These are phyloP conservation scores for Enteromius thamalakanensis DNA, from an alignment of 2,797 vertebrate genomes.

Conservation along the genomic window DNA sequence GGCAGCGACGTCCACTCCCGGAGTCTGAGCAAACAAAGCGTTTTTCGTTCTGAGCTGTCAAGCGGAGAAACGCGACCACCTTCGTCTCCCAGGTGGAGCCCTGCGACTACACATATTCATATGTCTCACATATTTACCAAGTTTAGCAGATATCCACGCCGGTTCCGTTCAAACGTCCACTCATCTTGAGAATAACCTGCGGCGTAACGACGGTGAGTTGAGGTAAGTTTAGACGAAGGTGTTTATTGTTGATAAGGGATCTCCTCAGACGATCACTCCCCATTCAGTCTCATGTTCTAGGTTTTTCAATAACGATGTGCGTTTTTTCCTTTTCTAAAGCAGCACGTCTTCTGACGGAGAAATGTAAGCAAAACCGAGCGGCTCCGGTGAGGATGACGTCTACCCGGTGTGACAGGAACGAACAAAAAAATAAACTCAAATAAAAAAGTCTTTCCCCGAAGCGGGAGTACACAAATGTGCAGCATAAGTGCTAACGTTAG, in stretches of 20 bases:
- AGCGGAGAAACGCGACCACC: constrained; percentile 62
- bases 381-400: constrained; percentile 70
- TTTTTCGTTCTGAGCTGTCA: constrained; percentile 63
- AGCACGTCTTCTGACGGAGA: constrained; percentile 25
- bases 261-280: constrained; percentile 45
- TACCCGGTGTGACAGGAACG: constrained; percentile 68
- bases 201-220: constrained; percentile 38
- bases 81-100: constrained; percentile 63
- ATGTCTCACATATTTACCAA: constrained; percentile 65
- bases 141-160: constrained; percentile 66
- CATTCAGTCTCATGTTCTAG: constrained; percentile 51
- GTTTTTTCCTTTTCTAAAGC: constrained; percentile 46
- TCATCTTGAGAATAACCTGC: constrained; percentile 48
- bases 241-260: constrained; percentile 28
- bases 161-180: constrained; percentile 52
- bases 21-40: constrained; percentile 62
- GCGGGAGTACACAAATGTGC: constrained; percentile 46
- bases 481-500: constrained; percentile 38
- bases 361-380: constrained; percentile 61
- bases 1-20: constrained; percentile 63
- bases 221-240: constrained; percentile 45
- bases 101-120: constrained; percentile 51
- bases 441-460: constrained; percentile 36
- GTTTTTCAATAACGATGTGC: constrained; percentile 30
- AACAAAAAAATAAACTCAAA: constrained; percentile 68